phyloP scores from a whole-genome alignment of 1,140 invertebrate species.

The Trialeurodes vaporariorum region DNA sequence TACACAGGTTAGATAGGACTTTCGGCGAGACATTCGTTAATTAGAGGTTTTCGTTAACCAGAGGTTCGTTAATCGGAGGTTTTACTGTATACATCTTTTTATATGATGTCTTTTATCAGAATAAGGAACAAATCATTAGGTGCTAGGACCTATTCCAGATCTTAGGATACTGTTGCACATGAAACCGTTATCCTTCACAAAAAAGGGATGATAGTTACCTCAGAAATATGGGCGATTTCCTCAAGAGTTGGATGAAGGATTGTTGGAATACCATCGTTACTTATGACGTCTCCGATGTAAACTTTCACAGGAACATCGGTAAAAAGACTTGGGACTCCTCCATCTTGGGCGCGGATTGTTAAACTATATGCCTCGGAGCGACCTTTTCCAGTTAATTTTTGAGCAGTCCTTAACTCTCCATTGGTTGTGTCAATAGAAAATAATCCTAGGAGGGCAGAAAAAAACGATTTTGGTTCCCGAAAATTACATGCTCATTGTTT shows the following conservation, averaged over 20 bases:
- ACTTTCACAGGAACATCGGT: conserved; percentile 50
- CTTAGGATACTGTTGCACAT: no score
- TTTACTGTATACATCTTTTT: no score
- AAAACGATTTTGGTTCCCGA: no score
- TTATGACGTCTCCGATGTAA: conserved; percentile 67
- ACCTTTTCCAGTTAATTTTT: conserved; percentile 59
- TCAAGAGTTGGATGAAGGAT: conserved; percentile 57
- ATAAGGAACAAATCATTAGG: no score
- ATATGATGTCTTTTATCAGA: no score
- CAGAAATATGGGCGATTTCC: conserved; percentile 56
- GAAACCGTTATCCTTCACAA: no score
- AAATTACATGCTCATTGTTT: no score
- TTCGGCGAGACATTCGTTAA: no score
- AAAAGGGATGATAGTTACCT: conserved; percentile 38
- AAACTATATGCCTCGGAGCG: conserved; percentile 59
- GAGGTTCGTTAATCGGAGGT: no score
- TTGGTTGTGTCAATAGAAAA: conserved; percentile 53
- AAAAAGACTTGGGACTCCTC: conserved; percentile 47
- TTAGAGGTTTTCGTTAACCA: no score
- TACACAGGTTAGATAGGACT: no score
- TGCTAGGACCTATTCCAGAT: no score
- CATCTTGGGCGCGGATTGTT: conserved; percentile 54
- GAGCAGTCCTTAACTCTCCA: conserved; percentile 52
- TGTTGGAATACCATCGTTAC: conserved; percentile 67
- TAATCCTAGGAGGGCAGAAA: conserved; percentile 39